Conservation (phyloP, 2,113 vertebrate species). For the Xiphias gladius region DNA sequence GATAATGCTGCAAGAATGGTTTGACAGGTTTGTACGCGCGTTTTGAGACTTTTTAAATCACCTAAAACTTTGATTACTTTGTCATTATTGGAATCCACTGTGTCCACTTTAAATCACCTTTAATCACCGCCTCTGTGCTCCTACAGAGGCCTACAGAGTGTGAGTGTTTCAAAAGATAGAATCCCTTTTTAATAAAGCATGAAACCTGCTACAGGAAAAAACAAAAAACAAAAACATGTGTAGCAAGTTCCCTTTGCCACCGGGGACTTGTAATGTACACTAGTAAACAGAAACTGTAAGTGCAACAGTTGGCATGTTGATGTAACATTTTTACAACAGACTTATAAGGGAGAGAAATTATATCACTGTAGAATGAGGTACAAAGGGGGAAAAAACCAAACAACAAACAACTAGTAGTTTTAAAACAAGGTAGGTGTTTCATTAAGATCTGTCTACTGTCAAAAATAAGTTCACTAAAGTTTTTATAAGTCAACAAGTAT, state of each 20-base stretch:
- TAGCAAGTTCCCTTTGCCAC: background rate
- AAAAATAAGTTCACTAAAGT: slow-evolving; percentile 23
- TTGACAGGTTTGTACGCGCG: background rate
- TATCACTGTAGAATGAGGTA: background rate
- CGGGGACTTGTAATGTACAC: background rate
- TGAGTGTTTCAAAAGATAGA: background rate
- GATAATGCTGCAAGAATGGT: background rate
- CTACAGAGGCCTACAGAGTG: background rate
- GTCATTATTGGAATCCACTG: background rate
- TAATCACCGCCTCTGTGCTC: background rate
- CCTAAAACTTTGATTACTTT: background rate
- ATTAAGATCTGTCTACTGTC: background rate
- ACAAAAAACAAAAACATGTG: background rate
- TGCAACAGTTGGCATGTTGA: slow-evolving; percentile 4
- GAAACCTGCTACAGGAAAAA: slow-evolving; percentile 12
- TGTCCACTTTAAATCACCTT: background rate
- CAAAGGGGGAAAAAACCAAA: background rate
- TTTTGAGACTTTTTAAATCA: background rate
- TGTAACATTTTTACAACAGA: background rate
- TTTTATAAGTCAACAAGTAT: slow-evolving; percentile 39
- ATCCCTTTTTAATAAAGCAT: background rate
- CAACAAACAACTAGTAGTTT: slow-evolving; percentile 22
- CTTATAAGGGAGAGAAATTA: background rate
- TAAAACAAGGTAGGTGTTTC: slow-evolving; percentile 27
- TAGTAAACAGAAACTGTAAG: slow-evolving; percentile 1